Evolutionary conservation across 1,140 invertebrate species (phyloP), one percentile per base, ranked within the genome.

Genomic region (Cydia strobilella): DNA sequence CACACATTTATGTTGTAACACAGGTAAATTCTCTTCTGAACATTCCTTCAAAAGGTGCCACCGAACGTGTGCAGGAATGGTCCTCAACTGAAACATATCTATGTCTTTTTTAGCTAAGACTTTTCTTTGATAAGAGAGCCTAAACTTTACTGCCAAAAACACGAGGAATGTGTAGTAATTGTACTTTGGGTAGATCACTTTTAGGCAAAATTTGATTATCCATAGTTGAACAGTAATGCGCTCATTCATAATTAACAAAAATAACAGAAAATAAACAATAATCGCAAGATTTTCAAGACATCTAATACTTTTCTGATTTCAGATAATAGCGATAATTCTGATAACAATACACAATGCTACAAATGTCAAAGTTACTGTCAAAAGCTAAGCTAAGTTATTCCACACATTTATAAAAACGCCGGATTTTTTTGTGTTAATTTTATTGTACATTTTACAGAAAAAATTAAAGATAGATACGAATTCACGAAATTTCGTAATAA

Each of bases 121-220:
- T 74, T 62, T 82, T 73, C 80, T 90, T 45, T 81, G 72, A 65
- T 79, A 77, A 77, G 81, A 82, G 79, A 90, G 84, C 79, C 89
- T 87, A 77, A 84, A 90, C 77, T 90, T 93, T 80, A 93, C 88
- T 72, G 87, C 83, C 31, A 93, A 83, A 75, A 84, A 93, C 71
- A 90, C 86, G 10, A 91, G 82, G 78, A 93, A 91, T 48, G 77
- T 79, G 62, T 86, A 83, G 48, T 75, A 80, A 80, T 93, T 91
- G 82, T 86, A 89, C 80, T 92, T 92, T 84, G 90, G 90, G 86
- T 90, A 92, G 45, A 89, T 76, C 66, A 92, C 51, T 88, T 88
- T 90, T 75, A 92, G 73, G 76, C 88, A 88, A 81, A 88, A 90
- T 78, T 88, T 90, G 82, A 91, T 75, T 74, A 91, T 84, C 88